Conservation (phyloP, 1,140 invertebrate species). For the Caenorhabditis remanei region DNA sequence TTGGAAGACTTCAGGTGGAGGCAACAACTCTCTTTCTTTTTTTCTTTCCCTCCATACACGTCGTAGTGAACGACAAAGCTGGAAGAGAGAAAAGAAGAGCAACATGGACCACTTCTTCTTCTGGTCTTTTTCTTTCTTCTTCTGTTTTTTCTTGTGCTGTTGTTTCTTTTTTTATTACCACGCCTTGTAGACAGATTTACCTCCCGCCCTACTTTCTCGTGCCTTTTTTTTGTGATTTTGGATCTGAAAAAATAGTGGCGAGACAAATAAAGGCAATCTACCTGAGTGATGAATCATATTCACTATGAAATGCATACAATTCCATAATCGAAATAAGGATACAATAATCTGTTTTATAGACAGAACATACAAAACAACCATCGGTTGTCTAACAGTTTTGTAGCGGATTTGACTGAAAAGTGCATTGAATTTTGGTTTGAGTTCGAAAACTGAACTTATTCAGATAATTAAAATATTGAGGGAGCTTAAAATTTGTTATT, state of each 20-base stretch:
- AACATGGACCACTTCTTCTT: slow-evolving; percentile 36
- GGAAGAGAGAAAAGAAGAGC: slow-evolving; percentile 33
- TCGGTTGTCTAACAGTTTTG: no score
- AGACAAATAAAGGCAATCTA: neutral
- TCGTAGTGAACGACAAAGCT: slow-evolving; percentile 14
- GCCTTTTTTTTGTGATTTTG: neutral
- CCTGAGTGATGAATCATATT: slow-evolving; percentile 13
- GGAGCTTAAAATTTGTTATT: no score
- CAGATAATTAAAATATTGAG: no score
- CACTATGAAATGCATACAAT: slow-evolving; percentile 24
- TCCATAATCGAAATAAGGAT: neutral
- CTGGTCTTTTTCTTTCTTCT: neutral
- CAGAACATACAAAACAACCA: no score
- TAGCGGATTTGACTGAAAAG: no score
- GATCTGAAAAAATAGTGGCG: neutral
- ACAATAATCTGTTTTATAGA: no score
- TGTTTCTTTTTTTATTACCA: slow-evolving; percentile 42
- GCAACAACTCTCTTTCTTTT: slow-evolving; percentile 23
- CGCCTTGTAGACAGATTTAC: slow-evolving; percentile 17
- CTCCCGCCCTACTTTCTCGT: neutral
- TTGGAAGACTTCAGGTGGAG: slow-evolving; percentile 38
- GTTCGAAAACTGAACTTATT: no score
- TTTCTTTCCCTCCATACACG: neutral
- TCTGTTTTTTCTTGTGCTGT: slow-evolving; percentile 4
- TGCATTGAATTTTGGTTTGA: no score